Percentiles rank a stretch among this genome's conserved stretches.
Conservation (phyloP, 2,113 vertebrate species). For the Sylvietta virens region DNA sequence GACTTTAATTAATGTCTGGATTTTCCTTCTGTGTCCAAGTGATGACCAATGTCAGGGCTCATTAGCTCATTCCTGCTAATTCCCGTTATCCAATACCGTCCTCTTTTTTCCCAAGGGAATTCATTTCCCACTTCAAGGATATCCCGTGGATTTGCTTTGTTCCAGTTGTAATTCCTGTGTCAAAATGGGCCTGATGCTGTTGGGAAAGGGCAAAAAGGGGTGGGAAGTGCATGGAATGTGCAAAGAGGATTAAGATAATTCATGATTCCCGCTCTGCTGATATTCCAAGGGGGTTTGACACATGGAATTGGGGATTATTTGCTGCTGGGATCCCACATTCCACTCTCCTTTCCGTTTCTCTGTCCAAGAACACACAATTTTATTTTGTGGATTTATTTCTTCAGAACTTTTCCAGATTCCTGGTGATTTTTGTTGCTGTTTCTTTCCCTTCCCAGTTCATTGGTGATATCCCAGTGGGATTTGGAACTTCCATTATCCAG, state of each 20-base stretch:
- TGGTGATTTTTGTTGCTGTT: neutral
- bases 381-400: neutral
- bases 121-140: neutral
- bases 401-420: neutral
- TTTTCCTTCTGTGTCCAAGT: neutral
- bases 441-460: neutral
- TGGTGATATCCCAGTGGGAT: neutral
- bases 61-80: neutral
- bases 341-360: neutral
- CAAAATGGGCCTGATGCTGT: neutral
- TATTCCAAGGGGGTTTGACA: neutral
- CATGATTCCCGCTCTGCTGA: neutral
- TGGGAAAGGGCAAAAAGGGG: neutral
- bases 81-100: neutral
- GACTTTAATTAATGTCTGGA: neutral
- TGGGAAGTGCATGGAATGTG: neutral
- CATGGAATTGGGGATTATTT: neutral
- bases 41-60: neutral
- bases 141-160: neutral
- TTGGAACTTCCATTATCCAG: neutral
- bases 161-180: neutral
- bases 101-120: neutral
- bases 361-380: accelerated
- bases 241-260: neutral
- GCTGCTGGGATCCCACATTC: neutral